Evolutionary conservation across 2,113 vertebrate genomes (phyloP), one percentile per base, ranked within the genome.

Genomic region (Connochaetes taurinus): DNA sequence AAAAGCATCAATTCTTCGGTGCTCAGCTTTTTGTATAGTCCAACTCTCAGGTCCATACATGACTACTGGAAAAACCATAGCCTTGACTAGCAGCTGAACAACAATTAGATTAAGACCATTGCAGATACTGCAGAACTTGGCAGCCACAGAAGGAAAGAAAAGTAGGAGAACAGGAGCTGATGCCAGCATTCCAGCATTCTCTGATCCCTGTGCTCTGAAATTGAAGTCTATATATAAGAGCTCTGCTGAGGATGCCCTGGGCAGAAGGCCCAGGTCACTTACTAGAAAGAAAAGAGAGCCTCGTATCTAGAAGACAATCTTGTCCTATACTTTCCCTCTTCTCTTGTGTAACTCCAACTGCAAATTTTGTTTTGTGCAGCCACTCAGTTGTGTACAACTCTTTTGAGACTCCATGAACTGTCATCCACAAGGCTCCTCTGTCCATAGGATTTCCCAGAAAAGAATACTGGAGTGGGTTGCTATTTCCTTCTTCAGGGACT

Each of bases 1-100:
- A 36, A 71, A 71, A 36, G n/a, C n/a, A 71, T 36, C n/a, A 36
- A 3, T 71, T 71, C 17, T 36, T 71, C 0, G 0, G n/a, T 0
- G 5, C 19, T 71, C 67, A 71, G 67, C 67, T 6, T 71, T 40
- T n/a, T 71, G 2, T 3, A 71, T 11, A 71, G 19, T 71, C 67
- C 67, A 71, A 36, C 67, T 71, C 67, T 23, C n/a, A 71, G 0
- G 11, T 71, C 19, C 67, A 36, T 36, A 40, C 67, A 36, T 36
- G 67, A 12, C 5, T 0, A 71, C n/a, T 12, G n/a, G 67, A 71
- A 71, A 71, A 71, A 71, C 10, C 67, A 71, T 12, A 40, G 19
- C n/a, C n/a, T 40, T 71, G 67, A 71, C n/a, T 71, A 71, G 67
- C n/a, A 23, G n/a, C n/a, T 71, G 67, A 71, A 71, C 19, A 71